These are phyloP conservation scores for Aix galericulata DNA, from an alignment of 2,113 vertebrate species.

Conservation along the genomic window DNA sequence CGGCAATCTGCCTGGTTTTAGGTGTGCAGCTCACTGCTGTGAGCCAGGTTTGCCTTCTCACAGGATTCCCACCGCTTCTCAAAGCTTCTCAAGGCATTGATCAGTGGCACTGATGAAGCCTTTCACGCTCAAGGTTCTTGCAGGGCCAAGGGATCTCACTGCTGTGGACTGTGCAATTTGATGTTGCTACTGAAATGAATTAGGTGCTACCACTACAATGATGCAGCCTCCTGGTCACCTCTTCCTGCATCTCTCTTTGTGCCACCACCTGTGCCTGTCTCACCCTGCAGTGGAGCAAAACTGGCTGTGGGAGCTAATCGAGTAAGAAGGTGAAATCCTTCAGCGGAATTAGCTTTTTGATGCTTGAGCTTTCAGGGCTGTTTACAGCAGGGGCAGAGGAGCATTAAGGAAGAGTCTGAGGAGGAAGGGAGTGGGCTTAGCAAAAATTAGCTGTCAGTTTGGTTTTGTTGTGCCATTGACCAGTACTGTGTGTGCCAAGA, in stretches of 20 bases:
- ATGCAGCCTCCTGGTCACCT: background rate
- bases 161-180: background rate
- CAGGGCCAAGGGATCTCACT: background rate
- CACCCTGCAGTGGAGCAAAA: background rate
- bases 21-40: background rate
- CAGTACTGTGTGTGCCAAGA: background rate
- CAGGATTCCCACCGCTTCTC: background rate
- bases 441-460: background rate
- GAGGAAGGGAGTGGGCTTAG: background rate
- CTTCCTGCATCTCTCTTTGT: background rate
- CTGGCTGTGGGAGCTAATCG: background rate
- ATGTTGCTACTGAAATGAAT: fast-evolving
- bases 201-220: background rate
- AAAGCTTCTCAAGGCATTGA: background rate
- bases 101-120: background rate
- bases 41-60: background rate
- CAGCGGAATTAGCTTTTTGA: background rate
- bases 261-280: background rate
- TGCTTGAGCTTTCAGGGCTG: background rate
- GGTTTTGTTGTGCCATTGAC: background rate
- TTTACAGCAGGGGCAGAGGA: background rate
- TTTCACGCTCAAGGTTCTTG: background rate
- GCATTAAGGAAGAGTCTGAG: background rate
- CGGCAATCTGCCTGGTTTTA: background rate
- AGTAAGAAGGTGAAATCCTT: background rate